These are phyloP conservation scores for Apus apus DNA, from an alignment of 2,113 vertebrate genomes.

Conservation along the genomic window DNA sequence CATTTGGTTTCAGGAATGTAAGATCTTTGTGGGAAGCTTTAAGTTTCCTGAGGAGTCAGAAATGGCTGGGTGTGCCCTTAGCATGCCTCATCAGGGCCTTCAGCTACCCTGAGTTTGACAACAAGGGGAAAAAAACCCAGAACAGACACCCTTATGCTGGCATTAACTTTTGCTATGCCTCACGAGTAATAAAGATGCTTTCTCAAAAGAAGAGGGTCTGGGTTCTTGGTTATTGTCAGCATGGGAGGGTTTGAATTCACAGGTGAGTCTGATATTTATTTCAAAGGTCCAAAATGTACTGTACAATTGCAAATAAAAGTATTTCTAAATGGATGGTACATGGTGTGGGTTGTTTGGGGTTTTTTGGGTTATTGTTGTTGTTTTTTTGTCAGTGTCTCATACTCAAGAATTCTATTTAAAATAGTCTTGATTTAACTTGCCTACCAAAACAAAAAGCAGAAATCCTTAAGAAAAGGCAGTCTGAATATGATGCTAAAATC, in stretches of 20 bases:
- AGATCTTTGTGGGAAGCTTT: background rate
- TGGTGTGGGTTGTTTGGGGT: no score
- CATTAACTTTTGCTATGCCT: background rate
- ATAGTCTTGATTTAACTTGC: background rate
- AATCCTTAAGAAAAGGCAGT: background rate
- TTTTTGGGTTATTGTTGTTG: no score
- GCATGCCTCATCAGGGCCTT: background rate
- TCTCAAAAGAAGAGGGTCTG: background rate
- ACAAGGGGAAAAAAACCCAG: background rate
- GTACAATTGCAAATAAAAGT: background rate
- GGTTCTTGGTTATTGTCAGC: background rate
- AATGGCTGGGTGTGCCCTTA: background rate
- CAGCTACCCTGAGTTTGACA: background rate
- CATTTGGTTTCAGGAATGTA: background rate
- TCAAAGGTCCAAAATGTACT: background rate
- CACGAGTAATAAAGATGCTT: background rate
- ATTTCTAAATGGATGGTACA: background rate
- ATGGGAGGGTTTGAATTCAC: background rate
- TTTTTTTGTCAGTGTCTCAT: background rate
- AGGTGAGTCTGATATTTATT: background rate
- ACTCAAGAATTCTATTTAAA: background rate
- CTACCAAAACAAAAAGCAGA: background rate
- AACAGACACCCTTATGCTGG: background rate
- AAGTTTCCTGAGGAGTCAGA: background rate
- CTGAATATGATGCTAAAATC: background rate